A percentile compares a stretch with the other conserved stretches of the same genome.
phyloP scores from a whole-genome alignment of 2,113 vertebrate genomes.

The Peucedramus taeniatus region DNA sequence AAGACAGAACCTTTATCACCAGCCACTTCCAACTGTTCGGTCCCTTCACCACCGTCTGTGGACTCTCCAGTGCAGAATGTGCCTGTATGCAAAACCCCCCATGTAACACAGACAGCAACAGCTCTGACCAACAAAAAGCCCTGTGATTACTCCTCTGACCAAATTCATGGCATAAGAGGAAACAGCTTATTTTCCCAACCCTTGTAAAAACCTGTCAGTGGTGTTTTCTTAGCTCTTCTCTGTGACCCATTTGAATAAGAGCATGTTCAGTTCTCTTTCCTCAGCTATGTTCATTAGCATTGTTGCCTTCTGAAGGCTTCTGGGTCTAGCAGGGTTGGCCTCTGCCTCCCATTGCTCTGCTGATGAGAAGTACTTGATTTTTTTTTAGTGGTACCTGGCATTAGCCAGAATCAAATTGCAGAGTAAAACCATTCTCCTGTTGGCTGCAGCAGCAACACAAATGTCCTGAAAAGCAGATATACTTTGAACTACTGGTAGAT shows the following conservation, averaged over 20 bases:
- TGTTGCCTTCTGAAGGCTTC: not conserved
- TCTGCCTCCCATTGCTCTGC: not conserved
- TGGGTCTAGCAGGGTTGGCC: not conserved
- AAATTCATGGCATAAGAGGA: not conserved
- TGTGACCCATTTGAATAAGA: not conserved
- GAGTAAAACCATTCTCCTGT: not conserved
- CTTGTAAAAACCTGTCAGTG: not conserved
- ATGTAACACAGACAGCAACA: not conserved
- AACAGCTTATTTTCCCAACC: not conserved
- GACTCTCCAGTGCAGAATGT: constrained; percentile 82
- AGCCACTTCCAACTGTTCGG: constrained; percentile 76
- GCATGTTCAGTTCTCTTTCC: not conserved
- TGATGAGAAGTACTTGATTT: not conserved
- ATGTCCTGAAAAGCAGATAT: not conserved
- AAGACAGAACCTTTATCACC: constrained; percentile 84
- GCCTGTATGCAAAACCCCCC: constrained; percentile 76
- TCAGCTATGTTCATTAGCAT: not conserved
- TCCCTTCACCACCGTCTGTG: constrained; percentile 75
- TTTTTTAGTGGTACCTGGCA: not conserved
- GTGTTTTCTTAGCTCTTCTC: not conserved
- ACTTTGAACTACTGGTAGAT: not conserved
- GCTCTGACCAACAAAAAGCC: not conserved
- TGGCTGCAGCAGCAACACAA: not conserved
- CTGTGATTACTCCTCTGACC: not conserved
- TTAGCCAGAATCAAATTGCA: not conserved